Evolutionary conservation across 2,888 invertebrate genomes (phyloP), one percentile per base, ranked within the genome.

Genomic region (Chrysomela aeneicollis): DNA sequence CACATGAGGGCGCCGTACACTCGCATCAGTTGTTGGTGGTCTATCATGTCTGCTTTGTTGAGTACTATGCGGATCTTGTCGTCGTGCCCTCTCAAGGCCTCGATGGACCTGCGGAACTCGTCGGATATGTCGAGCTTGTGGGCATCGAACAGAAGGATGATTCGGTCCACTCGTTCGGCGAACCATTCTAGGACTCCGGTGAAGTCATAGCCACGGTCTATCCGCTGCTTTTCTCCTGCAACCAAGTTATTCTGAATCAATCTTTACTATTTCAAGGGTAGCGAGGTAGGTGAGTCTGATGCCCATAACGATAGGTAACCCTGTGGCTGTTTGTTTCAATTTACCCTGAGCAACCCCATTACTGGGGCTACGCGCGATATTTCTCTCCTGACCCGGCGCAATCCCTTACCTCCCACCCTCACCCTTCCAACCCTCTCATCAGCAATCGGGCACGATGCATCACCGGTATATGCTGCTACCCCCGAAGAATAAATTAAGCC

Each of bases 1-100:
- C 99, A 99, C 99, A 99, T 99, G 60, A 99, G 87, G 1, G 98
- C 99, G 47, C 99, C 99, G 79, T 99, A 99, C 1, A 99, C 95
- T 68, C 97, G 86, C 98, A 99, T 98, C 71, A 99, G 84, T 82
- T 98, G 98, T 81, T 98, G 98, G 80, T 98, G 97, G 82, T 98
- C 97, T 54, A 99, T 93, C 95, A 97, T 97, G 79, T 99, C 99
- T 4, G 98, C 97, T 82, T 99, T 99, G 85, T 99, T 99, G 0
- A 99, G 85, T 61, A 98, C 97, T 77, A 99, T 99, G 67, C 98
- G 88, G 71, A 99, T 98, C 85, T 98, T 98, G 79, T 97, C 97
- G 80, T 97, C 97, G 80, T 97, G 96, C 0, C 96, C 96, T 69
- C 95, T 88, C 10, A 98, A 85, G 0, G 97, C 97, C 82, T 98